Conservation (phyloP, 2,797 vertebrate species). For the Lacerta bilineata region DNA sequence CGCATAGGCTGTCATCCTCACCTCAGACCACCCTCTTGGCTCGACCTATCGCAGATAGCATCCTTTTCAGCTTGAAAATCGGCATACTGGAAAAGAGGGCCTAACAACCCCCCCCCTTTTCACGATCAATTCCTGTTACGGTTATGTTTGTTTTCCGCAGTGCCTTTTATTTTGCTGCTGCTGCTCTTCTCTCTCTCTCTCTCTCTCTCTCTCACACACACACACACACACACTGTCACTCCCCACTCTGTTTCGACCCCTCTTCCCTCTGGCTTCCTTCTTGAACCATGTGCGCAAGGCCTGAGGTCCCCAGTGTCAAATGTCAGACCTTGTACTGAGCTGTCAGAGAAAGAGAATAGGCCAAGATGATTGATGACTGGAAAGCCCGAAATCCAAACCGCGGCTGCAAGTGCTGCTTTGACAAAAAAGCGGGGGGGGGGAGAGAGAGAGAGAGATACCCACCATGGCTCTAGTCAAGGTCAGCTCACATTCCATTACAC, state of each 20-base stretch:
- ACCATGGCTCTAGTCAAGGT: slow-evolving; percentile 90
- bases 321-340: slow-evolving; percentile 99
- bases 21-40: neutral
- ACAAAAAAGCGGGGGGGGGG: slow-evolving; percentile 83
- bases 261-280: slow-evolving; percentile 88
- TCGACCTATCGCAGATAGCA: slow-evolving; percentile 45
- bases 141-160: slow-evolving; percentile 75
- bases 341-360: slow-evolving; percentile 99
- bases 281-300: slow-evolving; percentile 87
- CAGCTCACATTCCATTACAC: slow-evolving; percentile 89
- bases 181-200: slow-evolving; percentile 61
- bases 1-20: neutral
- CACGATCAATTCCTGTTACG: slow-evolving; percentile 78
- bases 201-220: slow-evolving; percentile 27
- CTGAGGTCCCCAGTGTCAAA: slow-evolving; percentile 97
- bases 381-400: slow-evolving; percentile 98
- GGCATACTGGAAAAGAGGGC: slow-evolving; percentile 8
- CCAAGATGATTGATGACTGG: slow-evolving; percentile 99
- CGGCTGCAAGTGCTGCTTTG: slow-evolving; percentile 97
- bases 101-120: slow-evolving; percentile 47
- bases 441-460: slow-evolving; percentile 73
- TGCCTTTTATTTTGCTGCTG: slow-evolving; percentile 59
- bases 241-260: slow-evolving; percentile 52
- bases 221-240: neutral
- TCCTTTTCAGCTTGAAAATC: slow-evolving; percentile 30